Evolutionary conservation across 1,140 invertebrate genomes (phyloP).

Genomic region (Caenorhabditis latens): DNA sequence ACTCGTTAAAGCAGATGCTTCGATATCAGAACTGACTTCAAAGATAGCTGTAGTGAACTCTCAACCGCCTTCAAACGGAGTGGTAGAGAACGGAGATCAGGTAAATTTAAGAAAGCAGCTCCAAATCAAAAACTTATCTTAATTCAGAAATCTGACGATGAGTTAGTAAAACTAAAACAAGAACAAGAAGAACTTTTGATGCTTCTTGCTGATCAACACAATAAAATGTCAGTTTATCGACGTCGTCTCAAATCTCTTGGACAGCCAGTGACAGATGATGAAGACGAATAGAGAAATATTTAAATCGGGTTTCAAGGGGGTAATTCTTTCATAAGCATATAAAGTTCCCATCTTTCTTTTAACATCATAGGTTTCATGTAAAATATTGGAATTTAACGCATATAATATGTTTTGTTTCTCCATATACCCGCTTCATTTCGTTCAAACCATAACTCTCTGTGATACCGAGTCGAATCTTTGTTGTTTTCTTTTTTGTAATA

Average conservation of each 20-base stretch:
- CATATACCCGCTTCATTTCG: neutral
- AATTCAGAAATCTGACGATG: slow-evolving; percentile 46
- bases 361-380: slow-evolving; percentile 24
- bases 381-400: slow-evolving; percentile 33
- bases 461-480: neutral
- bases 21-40: neutral
- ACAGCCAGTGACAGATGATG: slow-evolving; percentile 77
- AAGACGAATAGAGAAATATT: slow-evolving; percentile 58
- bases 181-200: slow-evolving; percentile 91
- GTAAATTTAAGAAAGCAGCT: neutral
- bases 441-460: slow-evolving; percentile 16
- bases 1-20: slow-evolving; percentile 24
- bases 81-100: slow-evolving; percentile 17
- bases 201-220: slow-evolving; percentile 87
- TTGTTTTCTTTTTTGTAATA: neutral
- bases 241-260: slow-evolving; percentile 83
- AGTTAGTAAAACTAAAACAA: slow-evolving; percentile 83
- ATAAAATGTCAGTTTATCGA: slow-evolving; percentile 84
- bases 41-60: neutral
- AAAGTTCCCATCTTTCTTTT: slow-evolving; percentile 2
- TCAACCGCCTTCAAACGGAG: slow-evolving; percentile 6
- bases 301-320: neutral
- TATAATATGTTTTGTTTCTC: neutral
- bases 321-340: slow-evolving; percentile 14
- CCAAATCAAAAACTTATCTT: neutral